Evolutionary conservation across 2,797 vertebrate species (phyloP), one percentile per base, ranked within the genome.

Genomic region (Chelonia mydas): DNA sequence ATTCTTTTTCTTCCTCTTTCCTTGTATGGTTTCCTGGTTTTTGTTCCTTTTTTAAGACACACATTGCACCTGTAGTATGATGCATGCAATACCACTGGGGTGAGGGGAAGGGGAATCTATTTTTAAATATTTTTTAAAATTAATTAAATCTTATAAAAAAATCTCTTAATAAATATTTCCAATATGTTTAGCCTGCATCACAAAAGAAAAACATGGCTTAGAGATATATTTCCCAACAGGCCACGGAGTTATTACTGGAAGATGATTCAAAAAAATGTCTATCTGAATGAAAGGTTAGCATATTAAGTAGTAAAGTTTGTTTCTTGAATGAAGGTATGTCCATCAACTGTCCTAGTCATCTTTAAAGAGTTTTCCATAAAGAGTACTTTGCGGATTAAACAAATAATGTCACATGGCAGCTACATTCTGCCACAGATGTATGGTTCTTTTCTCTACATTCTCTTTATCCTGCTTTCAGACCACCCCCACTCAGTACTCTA

Each of bases 1-100:
- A 96, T 95, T 96, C 86, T 96, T 97, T 96, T 97, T 97, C 97
- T 96, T 97, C 97, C 97, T 97, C 97, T 97, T 97, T 96, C 95
- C 97, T 97, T 91, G 92, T 27, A 85, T 47, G 87, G 94, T 97
- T 97, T 97, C 96, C 97, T 97, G 96, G 94, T 93, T 97, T 97
- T 97, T 97, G 97, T 97, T 97, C 96, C 96, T 88, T 57, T 95
- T 97, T 91, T 84, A 95, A 95, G 92, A 92, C 53, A 90, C 55
- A 90, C 83, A 96, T 96, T 97, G 95, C 97, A 97, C 96, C 95
- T 97, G 93, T 61, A 94, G 37, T 47, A 28, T 77, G 25, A 49
- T 47, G 12, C 25, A 91, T 85, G 95, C 90, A 97, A 96, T 97
- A 81, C 83, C 89, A 91, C 61, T 92, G 89, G n/a, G n/a, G 65